Base-by-base conservation (phyloP, 2,797 vertebrate genomes). In the Pogoniulus pusillus region DNA sequence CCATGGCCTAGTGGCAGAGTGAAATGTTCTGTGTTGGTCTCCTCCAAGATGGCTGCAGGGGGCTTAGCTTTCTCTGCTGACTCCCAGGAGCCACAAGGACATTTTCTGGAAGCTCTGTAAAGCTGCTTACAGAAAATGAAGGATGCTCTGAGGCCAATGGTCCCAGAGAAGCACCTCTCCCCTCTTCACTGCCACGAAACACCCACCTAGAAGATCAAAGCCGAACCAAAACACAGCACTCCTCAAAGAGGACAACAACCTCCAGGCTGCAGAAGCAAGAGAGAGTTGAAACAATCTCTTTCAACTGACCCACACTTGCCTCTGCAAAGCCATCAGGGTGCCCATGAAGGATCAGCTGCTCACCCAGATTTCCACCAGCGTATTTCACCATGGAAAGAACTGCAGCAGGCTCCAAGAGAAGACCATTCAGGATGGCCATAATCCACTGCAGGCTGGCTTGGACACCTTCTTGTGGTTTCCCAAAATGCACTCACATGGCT, bases 41-140 rank as follows among this genome's bases (percentile, higher is more conserved):
- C 39, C 37, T 74, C 70, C 0, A 0, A 17, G 77, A 37, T 4
- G 29, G 45, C 27, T 63, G 37, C 2, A 0, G 10, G 55, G 29
- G 22, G 19, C 54, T 73, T 0, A 1, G 26, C 39, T 69, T 75
- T 83, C 35, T 75, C 45, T 69, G 51, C 23, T 4, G 34, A 45
- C 23, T 69, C 30, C 53, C 47, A 62, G 66, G 47, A 77, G 73
- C 23, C 65, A 78, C 45, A 24, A 91, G 63, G 43, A 54, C 29
- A 18, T 45, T 88, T 78, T 63, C 72, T 65, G 7, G 10, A 59
- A 92, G 39, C 18, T 91, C 71, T 64, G 19, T 30, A 55, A 49
- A 34, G 53, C 68, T 41, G 43, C 34, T 70, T 37, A 51, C 17
- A 76, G 47, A 62, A 81, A 89, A 55, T 16, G 35, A 30, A 65